Evolutionary conservation across 2,113 vertebrate species (phyloP).

Genomic region (Hassar affinis): DNA sequence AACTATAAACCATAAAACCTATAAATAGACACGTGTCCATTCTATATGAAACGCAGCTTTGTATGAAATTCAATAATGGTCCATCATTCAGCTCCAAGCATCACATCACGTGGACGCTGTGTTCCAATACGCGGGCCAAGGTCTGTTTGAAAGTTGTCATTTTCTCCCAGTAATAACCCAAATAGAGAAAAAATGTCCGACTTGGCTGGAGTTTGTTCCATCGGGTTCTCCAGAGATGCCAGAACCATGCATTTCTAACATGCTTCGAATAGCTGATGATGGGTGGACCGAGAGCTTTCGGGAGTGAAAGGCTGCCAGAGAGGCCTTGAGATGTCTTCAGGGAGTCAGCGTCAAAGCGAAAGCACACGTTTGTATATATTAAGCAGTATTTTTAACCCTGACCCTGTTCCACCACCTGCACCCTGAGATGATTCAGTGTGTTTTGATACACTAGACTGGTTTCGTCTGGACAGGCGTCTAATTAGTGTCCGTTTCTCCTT

Average conservation of each 20-base stretch:
- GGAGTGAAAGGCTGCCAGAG: slow-evolving; percentile 27
- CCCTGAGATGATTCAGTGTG: slow-evolving; percentile 33
- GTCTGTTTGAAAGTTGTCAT: neutral
- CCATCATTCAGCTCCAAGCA: neutral
- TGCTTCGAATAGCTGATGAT: slow-evolving; percentile 45
- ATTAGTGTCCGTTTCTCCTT: slow-evolving; percentile 53
- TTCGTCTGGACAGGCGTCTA: slow-evolving; percentile 41
- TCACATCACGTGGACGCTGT: slow-evolving; percentile 17
- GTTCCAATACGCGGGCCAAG: neutral
- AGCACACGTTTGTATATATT: neutral
- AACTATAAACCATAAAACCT: neutral
- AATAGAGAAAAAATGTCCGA: slow-evolving; percentile 20
- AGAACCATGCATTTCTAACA: slow-evolving; percentile 35
- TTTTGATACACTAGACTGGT: slow-evolving; percentile 35
- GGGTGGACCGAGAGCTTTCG: slow-evolving; percentile 26
- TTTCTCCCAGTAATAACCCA: slow-evolving; percentile 11
- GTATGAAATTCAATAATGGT: neutral
- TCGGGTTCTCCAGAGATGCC: slow-evolving; percentile 11
- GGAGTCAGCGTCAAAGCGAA: slow-evolving; percentile 8
- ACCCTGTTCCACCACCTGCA: slow-evolving; percentile 7
- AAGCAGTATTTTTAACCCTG: slow-evolving; percentile 12
- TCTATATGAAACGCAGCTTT: neutral
- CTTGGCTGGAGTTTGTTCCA: slow-evolving; percentile 32
- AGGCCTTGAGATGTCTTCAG: slow-evolving; percentile 34
- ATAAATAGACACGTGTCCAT: neutral